Evolutionary conservation across 2,888 invertebrate genomes (phyloP).

Genomic region (Torymus auratus): DNA sequence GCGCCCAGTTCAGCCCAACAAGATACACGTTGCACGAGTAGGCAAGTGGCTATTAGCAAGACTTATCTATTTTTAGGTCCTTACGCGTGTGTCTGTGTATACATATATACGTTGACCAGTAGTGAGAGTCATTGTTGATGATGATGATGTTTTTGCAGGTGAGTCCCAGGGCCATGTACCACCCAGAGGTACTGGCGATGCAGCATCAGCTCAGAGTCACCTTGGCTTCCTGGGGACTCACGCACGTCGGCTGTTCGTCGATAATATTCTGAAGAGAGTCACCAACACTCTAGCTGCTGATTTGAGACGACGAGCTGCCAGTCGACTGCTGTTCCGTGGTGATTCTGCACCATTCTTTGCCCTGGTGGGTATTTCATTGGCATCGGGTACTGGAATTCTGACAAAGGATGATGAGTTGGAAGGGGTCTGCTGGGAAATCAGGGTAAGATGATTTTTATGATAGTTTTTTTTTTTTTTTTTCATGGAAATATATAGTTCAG

Average conservation of each 20-base stretch:
- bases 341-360: conserved; percentile 87
- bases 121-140: no score
- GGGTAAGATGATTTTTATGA: conserved; percentile 76
- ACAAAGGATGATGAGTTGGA: conserved; percentile 88
- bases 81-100: no score
- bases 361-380: conserved; percentile 85
- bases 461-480: conserved; percentile 51
- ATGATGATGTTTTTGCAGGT: conserved; percentile 61
- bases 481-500: not conserved
- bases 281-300: conserved; percentile 83
- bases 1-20: conserved; percentile 67
- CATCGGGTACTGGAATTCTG: conserved; percentile 85
- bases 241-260: conserved; percentile 83
- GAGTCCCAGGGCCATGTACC: conserved; percentile 72
- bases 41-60: conserved; percentile 64
- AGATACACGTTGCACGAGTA: conserved; percentile 75
- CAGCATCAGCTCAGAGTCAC: conserved; percentile 65
- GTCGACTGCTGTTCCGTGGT: conserved; percentile 81
- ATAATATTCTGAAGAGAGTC: conserved; percentile 84
- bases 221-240: conserved; percentile 78
- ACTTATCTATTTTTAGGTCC: not conserved
- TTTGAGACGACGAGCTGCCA: conserved; percentile 81
- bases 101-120: no score
- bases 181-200: conserved; percentile 67
- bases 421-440: conserved; percentile 87